Evolutionary conservation across 2,888 invertebrate species (phyloP).

Genomic region (Pantelozetes paolii): DNA sequence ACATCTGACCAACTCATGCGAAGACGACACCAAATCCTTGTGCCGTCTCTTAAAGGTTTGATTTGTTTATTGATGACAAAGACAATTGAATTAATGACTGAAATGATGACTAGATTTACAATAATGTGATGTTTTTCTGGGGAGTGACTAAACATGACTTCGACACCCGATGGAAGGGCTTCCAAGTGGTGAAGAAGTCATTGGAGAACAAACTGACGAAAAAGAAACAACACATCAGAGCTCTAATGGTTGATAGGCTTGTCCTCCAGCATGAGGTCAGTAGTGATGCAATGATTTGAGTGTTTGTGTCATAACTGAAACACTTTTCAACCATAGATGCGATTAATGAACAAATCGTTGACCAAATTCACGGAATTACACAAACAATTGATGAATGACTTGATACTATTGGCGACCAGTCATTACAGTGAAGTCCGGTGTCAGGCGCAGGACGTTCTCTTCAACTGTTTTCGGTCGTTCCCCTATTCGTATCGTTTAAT

Average conservation of each 20-base stretch:
- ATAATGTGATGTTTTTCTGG: conserved; percentile 56
- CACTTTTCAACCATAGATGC: conserved; percentile 50
- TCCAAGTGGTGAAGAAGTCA: conserved; percentile 58
- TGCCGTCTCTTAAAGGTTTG: conserved; percentile 40
- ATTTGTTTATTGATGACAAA: neutral
- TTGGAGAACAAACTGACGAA: conserved; percentile 53
- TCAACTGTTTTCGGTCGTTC: conserved; percentile 62
- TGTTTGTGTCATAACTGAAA: conserved; percentile 24
- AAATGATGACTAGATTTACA: neutral
- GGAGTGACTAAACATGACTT: conserved; percentile 58
- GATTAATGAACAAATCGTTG: conserved; percentile 52
- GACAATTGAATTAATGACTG: neutral
- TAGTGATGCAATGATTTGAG: neutral
- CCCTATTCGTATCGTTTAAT: conserved; percentile 67
- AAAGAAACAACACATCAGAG: conserved; percentile 60
- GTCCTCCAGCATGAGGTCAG: conserved; percentile 63
- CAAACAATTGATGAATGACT: conserved; percentile 59
- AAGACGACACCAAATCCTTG: conserved; percentile 33
- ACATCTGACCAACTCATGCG: neutral
- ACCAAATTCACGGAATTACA: conserved; percentile 61
- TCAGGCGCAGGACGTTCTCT: conserved; percentile 64
- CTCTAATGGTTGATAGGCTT: conserved; percentile 64
- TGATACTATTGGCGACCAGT: conserved; percentile 63
- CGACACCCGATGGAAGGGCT: conserved; percentile 65
- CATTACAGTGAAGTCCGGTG: conserved; percentile 67